Percentiles rank a stretch among this genome's conserved stretches.
Evolutionary conservation across 2,113 vertebrate genomes (phyloP).

Genomic region (Corvus moneduloides): DNA sequence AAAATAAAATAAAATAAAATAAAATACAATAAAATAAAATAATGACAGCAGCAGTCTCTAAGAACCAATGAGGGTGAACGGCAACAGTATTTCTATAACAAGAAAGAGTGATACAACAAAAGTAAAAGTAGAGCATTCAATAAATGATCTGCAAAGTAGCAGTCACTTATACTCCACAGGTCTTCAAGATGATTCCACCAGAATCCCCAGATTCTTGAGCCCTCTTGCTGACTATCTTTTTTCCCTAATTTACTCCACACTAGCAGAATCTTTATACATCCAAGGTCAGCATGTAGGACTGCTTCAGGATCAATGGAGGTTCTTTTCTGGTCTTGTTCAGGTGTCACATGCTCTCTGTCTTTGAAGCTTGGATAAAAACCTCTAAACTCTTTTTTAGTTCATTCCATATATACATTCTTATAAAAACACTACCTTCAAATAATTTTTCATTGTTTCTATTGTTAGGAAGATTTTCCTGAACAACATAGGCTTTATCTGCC

Average conservation of each 20-base stretch:
- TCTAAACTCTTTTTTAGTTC: background rate
- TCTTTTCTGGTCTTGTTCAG: background rate
- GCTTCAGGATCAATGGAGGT: background rate
- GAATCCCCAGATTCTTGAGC: background rate
- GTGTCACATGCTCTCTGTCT: background rate
- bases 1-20: background rate
- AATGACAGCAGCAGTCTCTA: background rate
- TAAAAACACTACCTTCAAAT: background rate
- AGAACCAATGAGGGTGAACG: background rate
- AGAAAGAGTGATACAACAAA: background rate
- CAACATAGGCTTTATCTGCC: background rate
- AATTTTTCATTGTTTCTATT: background rate
- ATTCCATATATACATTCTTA: background rate
- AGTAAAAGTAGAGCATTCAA: background rate
- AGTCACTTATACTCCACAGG: background rate
- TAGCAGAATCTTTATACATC: background rate
- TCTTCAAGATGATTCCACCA: background rate
- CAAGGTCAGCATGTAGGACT: background rate
- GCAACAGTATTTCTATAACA: background rate
- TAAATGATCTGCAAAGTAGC: background rate
- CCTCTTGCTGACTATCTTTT: background rate
- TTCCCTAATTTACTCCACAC: background rate
- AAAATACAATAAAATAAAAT: background rate
- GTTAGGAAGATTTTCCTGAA: background rate
- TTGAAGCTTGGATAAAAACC: background rate